These are phyloP conservation scores for Gymnosoma rotundatum DNA, from an alignment of 2,888 invertebrate genomes.

Conservation along the genomic window DNA sequence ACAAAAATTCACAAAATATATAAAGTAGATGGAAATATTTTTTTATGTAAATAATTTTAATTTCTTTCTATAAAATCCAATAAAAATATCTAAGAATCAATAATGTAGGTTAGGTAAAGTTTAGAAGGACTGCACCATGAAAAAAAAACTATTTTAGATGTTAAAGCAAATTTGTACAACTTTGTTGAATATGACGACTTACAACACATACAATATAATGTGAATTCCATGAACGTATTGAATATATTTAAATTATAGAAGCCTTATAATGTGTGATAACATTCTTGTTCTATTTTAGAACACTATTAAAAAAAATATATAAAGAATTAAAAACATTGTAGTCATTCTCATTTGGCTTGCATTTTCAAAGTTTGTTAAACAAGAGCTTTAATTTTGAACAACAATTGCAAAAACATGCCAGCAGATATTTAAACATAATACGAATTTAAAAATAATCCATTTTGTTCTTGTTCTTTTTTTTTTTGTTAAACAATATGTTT, in stretches of 20 bases:
- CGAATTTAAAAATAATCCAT: constrained; percentile 4
- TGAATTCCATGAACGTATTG: no score
- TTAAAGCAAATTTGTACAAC: no score
- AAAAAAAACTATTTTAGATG: no score
- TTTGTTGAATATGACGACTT: no score
- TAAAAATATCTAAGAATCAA: no score
- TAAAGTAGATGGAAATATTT: no score
- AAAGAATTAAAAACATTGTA: constrained; percentile 19
- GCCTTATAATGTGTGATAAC: constrained; percentile 25
- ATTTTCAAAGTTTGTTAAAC: constrained; percentile 31
- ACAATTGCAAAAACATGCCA: constrained; percentile 21
- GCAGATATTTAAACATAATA: constrained; percentile 19
- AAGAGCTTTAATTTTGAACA: constrained; percentile 26
- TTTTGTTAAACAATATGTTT: background rate
- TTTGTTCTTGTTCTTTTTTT: background rate
- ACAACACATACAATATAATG: background rate
- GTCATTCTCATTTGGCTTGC: constrained; percentile 9
- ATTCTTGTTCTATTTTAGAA: constrained; percentile 38
- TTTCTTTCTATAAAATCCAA: no score
- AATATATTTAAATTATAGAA: constrained; percentile 25
- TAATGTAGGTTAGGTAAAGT: no score
- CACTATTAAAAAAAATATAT: constrained; percentile 10
- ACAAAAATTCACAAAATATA: no score
- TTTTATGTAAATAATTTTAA: no score
- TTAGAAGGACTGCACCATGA: no score